A percentile compares a stretch with the other conserved stretches of the same genome.
phyloP scores from a whole-genome alignment of 2,888 invertebrate species.

The Deladenus siricidicola region DNA sequence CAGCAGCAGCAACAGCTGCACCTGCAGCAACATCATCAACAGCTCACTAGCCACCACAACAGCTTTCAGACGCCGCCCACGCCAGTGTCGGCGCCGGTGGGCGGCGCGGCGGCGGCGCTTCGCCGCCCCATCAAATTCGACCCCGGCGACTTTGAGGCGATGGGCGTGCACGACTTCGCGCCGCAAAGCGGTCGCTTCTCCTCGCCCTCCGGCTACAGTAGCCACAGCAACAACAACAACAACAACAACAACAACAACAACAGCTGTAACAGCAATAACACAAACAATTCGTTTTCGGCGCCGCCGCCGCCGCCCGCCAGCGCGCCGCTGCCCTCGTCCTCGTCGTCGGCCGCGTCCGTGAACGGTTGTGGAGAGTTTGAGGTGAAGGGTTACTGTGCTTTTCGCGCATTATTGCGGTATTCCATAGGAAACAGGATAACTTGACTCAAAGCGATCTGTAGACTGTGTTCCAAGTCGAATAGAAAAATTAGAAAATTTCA shows the following conservation, averaged over 20 bases:
- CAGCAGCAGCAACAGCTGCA: background rate
- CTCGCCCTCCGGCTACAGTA: background rate
- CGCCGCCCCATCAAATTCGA: no score
- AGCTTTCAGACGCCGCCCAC: background rate
- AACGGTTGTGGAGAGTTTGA: no score
- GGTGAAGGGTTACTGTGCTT: no score
- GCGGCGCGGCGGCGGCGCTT: background rate
- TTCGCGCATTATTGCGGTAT: no score
- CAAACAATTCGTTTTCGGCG: background rate
- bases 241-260: background rate
- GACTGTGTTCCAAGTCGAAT: no score
- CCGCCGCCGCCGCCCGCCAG: background rate
- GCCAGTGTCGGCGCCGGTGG: background rate
- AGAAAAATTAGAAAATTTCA: no score
- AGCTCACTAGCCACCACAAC: no score
- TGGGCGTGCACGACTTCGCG: no score
- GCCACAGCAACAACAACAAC: background rate
- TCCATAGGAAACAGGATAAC: no score
- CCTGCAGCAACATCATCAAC: background rate
- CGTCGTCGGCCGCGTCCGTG: background rate
- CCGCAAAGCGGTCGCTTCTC: background rate
- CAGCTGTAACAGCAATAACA: background rate
- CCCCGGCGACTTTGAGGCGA: no score
- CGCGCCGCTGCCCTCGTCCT: background rate
- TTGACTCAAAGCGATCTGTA: no score